These are phyloP conservation scores for Hepsetus odoe DNA, from an alignment of 2,113 vertebrate genomes.

Conservation along the genomic window DNA sequence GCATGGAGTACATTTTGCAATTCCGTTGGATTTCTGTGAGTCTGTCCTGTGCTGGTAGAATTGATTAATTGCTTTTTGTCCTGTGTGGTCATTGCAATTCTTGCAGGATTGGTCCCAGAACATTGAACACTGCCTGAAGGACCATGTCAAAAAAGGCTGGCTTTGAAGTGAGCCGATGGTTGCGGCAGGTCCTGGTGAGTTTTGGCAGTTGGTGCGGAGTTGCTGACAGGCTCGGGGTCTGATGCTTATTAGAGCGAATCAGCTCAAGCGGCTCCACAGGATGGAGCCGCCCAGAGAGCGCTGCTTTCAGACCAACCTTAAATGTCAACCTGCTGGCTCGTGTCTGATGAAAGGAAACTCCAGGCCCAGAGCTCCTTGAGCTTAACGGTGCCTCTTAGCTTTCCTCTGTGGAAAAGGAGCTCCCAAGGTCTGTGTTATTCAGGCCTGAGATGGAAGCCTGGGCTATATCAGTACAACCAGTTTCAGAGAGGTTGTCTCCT, in stretches of 20 bases:
- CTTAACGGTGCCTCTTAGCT: not conserved
- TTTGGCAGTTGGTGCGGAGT: slow-evolving; percentile 37
- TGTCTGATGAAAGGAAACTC: slow-evolving; percentile 31
- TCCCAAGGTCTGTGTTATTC: slow-evolving; percentile 1
- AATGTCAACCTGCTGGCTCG: slow-evolving; percentile 4
- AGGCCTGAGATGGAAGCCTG: not conserved
- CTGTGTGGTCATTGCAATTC: not conserved
- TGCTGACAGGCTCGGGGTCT: slow-evolving; percentile 45
- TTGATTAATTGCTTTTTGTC: not conserved
- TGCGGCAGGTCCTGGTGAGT: slow-evolving; percentile 43
- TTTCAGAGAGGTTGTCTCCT: not conserved
- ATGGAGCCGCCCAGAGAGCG: slow-evolving; percentile 2
- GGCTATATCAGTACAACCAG: slow-evolving; percentile 5
- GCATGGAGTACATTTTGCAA: too few species aligned
- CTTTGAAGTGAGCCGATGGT: slow-evolving; percentile 34
- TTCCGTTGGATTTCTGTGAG: not conserved
- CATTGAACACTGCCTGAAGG: slow-evolving; percentile 33
- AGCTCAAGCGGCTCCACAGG: slow-evolving; percentile 10
- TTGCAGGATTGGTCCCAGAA: slow-evolving; percentile 13
- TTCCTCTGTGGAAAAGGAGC: not conserved
- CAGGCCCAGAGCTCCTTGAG: not conserved
- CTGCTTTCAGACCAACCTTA: slow-evolving; percentile 19
- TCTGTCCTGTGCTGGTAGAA: not conserved
- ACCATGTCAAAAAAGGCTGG: slow-evolving; percentile 25
- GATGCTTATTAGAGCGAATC: slow-evolving; percentile 40